phyloP scores from a whole-genome alignment of 2,888 invertebrate species.

The Meganola albula region DNA sequence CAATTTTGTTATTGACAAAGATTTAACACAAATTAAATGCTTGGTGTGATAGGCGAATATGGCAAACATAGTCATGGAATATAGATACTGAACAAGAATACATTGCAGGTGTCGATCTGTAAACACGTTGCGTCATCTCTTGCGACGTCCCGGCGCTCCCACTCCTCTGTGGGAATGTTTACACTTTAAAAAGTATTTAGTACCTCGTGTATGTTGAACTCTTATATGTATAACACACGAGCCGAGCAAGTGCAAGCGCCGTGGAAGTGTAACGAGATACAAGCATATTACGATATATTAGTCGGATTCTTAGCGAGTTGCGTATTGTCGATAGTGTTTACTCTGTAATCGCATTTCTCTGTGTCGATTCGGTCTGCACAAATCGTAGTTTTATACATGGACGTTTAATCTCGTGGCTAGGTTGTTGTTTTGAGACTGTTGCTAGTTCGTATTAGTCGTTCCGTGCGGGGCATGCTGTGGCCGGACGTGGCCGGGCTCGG shows the following conservation, averaged over 20 bases:
- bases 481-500: neutral
- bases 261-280: slow-evolving; percentile 30
- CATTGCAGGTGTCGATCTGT: slow-evolving; percentile 28
- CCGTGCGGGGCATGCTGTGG: slow-evolving; percentile 16
- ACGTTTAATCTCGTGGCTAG: slow-evolving; percentile 42
- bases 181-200: slow-evolving; percentile 76
- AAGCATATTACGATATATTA: slow-evolving; percentile 33
- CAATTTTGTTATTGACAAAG: too few species aligned
- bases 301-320: slow-evolving; percentile 40
- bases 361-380: slow-evolving; percentile 52
- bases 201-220: slow-evolving; percentile 71
- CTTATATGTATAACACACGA: slow-evolving; percentile 49
- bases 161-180: slow-evolving; percentile 65
- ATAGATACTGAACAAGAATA: too few species aligned
- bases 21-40: too few species aligned
- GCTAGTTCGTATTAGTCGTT: slow-evolving; percentile 29
- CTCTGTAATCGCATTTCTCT: slow-evolving; percentile 33
- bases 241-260: slow-evolving; percentile 47
- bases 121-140: slow-evolving; percentile 6
- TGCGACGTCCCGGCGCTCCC: slow-evolving; percentile 48
- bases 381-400: slow-evolving; percentile 53
- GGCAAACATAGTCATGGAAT: too few species aligned
- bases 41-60: too few species aligned
- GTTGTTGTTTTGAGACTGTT: slow-evolving; percentile 41
- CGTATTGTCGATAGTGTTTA: slow-evolving; percentile 38